Conservation (phyloP, 2,888 invertebrate genomes). For the Argyresthia albistria region DNA sequence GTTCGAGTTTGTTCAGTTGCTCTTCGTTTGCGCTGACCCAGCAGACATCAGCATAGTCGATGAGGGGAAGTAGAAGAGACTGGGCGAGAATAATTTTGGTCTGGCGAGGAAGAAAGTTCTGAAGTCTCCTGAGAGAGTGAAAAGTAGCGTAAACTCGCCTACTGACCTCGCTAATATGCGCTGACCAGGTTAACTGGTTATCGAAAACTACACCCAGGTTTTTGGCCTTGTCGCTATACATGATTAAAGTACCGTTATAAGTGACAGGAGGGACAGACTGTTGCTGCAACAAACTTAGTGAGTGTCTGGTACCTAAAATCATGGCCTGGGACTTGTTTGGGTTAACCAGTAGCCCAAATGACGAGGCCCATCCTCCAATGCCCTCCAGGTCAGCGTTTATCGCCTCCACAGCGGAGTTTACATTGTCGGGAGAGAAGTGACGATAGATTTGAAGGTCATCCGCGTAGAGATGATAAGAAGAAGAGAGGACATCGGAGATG, state of each 20-base stretch:
- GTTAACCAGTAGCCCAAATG: not conserved
- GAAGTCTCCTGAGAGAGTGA: constrained; percentile 1
- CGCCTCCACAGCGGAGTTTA: not conserved
- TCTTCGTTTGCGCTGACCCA: constrained; percentile 2
- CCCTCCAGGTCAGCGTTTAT: not conserved
- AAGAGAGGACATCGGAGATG: not conserved
- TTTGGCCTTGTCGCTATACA: not conserved
- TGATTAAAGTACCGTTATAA: too few relatives aligned
- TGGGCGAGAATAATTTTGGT: constrained; percentile 2
- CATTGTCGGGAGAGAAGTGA: not conserved
- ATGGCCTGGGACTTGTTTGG: not conserved
- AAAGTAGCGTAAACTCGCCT: not conserved
- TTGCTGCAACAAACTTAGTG: not conserved
- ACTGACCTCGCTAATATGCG: not conserved
- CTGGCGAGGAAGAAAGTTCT: constrained; percentile 1
- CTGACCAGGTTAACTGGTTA: not conserved
- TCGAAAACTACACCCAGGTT: constrained; percentile 3
- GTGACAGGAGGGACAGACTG: too few relatives aligned
- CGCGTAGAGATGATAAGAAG: constrained; percentile 3
- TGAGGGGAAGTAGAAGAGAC: constrained; percentile 1
- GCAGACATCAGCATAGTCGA: constrained; percentile 3
- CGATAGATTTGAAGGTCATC: constrained; percentile 5
- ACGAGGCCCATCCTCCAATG: not conserved
- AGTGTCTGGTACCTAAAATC: not conserved
- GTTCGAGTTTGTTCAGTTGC: constrained; percentile 4